Base-by-base conservation (phyloP, 1,140 invertebrate genomes). In the Thaumetopoea pityocampa region DNA sequence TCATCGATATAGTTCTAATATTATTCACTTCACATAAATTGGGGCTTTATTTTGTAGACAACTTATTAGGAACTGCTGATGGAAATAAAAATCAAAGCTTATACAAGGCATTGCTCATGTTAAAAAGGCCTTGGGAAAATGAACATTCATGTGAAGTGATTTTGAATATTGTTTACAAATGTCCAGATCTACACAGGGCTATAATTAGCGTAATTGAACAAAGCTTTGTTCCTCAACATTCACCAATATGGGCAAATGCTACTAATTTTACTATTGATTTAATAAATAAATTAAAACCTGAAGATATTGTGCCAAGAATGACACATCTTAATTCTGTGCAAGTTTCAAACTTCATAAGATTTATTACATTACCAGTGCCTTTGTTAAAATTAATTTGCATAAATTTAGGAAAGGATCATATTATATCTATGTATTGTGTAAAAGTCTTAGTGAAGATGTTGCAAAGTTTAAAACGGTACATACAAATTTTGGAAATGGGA, bases 161-260 rank as follows among this genome's bases (percentile, higher is more conserved):
- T 8, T 60, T 91, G 3, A 81, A 90, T 62, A 90, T 92, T 23
- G 67, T 93, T 30, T 68, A 70, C 19, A 87, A 88, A 16, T 93
- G 92, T 73, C 93, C 93, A 1, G 92, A 94, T 68, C 82, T 94
- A 27, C 87, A 91, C 5, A 88, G 89, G 71, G 85, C 87, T 18
- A 85, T 92, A 3, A 87, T 93, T 24, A 77, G 19, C 36, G 76
- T 82, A 15, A 61, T 90, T 2, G 89, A 90, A 52, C 78, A 87
- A 18, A 88, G 80, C 60, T 86, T 92, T 48, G 84, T 88, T 51
- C 89, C 89, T 0, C 81, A 88, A 66, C 67, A 85, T 17, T 88
- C 89, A 1, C 64, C 65, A 37, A 88, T 89, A 46, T 91, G 90
- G 90, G 73, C 88, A 35, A 83, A 60, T 52, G 70, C 86, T 19